Conservation (phyloP, 2,888 invertebrate species). For the Clitarchus hookeri region DNA sequence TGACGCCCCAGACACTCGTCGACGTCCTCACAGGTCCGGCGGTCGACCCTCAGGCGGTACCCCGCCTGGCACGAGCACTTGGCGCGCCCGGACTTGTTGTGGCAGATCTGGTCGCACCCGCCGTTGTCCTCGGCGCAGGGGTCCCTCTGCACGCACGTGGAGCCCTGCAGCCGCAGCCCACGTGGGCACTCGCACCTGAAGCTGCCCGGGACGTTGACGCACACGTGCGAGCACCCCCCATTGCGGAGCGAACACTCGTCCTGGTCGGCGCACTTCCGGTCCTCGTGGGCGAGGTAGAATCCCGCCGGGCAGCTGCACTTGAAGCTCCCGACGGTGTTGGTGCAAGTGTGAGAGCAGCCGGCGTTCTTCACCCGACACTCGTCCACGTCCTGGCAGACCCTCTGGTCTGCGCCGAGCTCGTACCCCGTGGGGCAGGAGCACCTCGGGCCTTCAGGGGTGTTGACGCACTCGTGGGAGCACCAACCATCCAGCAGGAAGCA, state of each 20-base stretch:
- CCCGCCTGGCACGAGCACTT: slow-evolving; percentile 57
- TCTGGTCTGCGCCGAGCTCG: slow-evolving; percentile 47
- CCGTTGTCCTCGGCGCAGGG: slow-evolving; percentile 58
- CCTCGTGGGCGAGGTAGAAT: slow-evolving; percentile 43
- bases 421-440: slow-evolving; percentile 59
- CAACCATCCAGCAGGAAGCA: slow-evolving; percentile 47
- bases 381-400: slow-evolving; percentile 48
- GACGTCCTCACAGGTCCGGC: slow-evolving; percentile 47
- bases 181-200: slow-evolving; percentile 48
- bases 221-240: slow-evolving; percentile 51
- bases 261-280: slow-evolving; percentile 49
- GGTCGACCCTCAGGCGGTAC: slow-evolving; percentile 48
- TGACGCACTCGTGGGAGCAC: slow-evolving; percentile 58
- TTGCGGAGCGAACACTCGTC: slow-evolving; percentile 46
- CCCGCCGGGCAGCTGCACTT: slow-evolving; percentile 51
- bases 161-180: slow-evolving; percentile 49
- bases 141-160: slow-evolving; percentile 52
- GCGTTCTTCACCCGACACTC: slow-evolving; percentile 39
- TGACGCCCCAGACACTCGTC: slow-evolving; percentile 51
- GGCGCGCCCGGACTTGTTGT: slow-evolving; percentile 54
- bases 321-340: slow-evolving; percentile 50
- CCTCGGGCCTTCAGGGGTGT: slow-evolving; percentile 48
- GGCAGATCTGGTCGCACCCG: slow-evolving; percentile 61
- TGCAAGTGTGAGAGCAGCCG: slow-evolving; percentile 57
- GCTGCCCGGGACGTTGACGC: slow-evolving; percentile 51